Base-by-base conservation (phyloP, 2,888 invertebrate species). In the Nomada fabriciana region DNA sequence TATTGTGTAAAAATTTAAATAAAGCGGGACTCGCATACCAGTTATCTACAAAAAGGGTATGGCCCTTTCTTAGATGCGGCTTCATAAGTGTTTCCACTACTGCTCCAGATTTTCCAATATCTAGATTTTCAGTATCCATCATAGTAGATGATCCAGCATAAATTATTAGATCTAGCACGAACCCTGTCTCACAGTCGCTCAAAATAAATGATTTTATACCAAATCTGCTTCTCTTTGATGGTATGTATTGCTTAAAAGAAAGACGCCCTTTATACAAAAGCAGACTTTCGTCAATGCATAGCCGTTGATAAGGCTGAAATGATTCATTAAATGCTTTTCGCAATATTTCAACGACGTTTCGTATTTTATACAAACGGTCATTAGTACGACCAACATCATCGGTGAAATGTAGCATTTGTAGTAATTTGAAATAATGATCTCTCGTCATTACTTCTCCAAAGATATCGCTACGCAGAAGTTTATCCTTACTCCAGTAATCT, bases 351-450 rank as follows among this genome's bases (percentile, higher is more conserved):
- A 75, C 10, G 59, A 75, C 60, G 67, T 67, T 75, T 25, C 67
- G 64, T 75, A 75, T 75, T 75, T 76, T 69, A 42, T 69, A 42
- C 68, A 76, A 68, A n/a, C 61, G 60, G 69, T 76, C 75, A 69
- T 76, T 76, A 7, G 69, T 76, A 43, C 18, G 50, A 18, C 23
- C 67, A 13, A 63, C 55, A 10, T 25, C 23, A 50, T 71, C 23
- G 57, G 57, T 67, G 47, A 73, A 78, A 47, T 73, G 73, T 63
- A 78, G 57, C 73, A 79, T 73, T 23, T 25, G 25, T 79, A 79
- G 20, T 55, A 79, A 73, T 79, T 79, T 73, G 15, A 79, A 55
- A 18, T 79, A 79, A 15, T 74, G 79, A 63, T 79, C 79, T 69
- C 74, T 79, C 1, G 69, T 50, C 64, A 79, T 79, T 65, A 79